Base-by-base conservation (phyloP, 1,140 invertebrate genomes). In the Ptiloglossa arizonensis region DNA sequence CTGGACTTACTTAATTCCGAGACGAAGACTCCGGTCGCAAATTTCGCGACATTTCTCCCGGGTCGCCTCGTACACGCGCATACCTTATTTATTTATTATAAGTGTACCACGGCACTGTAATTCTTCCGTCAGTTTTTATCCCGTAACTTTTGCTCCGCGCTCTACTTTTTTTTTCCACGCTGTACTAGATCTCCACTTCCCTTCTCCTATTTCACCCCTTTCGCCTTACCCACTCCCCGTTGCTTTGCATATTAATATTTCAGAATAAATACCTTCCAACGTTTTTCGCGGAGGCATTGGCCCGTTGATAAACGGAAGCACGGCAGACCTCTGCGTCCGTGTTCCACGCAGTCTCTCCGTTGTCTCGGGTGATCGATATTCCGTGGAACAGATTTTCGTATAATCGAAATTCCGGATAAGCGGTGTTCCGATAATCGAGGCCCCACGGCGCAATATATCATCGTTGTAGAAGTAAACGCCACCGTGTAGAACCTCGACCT, bases 321-420 rank as follows among this genome's bases (percentile, higher is more conserved):
- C 22, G 24, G 5, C 17, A 73, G 41, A n/a, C 29, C 46, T 17
- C 29, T 29, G 60, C 5, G 15, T 19, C 8, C 57, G 57, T 38
- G 52, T 24, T 32, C 17, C 22, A n/a, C 17, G 15, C 29, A 24
- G n/a, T n/a, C 29, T n/a, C 50, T 9, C 11, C 70, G 70, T 35
- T 46, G 70, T 63, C 46, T 48, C 3, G 35, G 22, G 2, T 59
- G 73, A 68, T 75, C 64, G 64, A 75, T 75, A 75, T 69, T 69
- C 64, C 64, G 29, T 9, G 1, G 73, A 75, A 75, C 73, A 75
- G 73, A 75, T 75, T 75, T 75, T 68, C 73, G 64, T 68, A 68
- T 68, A 59, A 75, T 75, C 64, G 73, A 38, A 75, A 75, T 68
- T 57, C 64, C 64, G 50, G 50, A 68, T 75, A 57, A 75, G 41